These are phyloP conservation scores for Luidia sarsii DNA, from an alignment of 53 echinoderm and acorn worm genomes.

Conservation along the genomic window DNA sequence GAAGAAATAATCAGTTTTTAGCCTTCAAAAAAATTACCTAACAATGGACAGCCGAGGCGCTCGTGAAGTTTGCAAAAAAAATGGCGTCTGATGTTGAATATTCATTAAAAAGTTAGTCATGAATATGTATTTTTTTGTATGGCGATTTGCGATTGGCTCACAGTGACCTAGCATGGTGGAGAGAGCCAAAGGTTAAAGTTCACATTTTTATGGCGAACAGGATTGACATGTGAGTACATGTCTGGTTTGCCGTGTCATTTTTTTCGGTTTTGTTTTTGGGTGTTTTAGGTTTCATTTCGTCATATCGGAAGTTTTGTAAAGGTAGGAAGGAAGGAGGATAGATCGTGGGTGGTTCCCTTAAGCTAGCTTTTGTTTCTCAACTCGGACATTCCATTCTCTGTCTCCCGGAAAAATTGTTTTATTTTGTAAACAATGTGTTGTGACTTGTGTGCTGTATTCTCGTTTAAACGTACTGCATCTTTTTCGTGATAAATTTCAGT, in stretches of 20 bases:
- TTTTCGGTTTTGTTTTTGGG: no score
- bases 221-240: not conserved
- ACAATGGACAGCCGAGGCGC: not conserved
- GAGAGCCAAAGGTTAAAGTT: not conserved
- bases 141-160: not conserved
- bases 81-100: conserved; percentile 1
- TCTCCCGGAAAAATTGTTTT: not conserved
- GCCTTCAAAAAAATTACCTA: not conserved
- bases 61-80: no score
- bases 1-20: not conserved
- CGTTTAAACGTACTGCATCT: not conserved
- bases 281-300: no score
- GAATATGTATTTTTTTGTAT: not conserved
- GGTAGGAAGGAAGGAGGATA: not conserved
- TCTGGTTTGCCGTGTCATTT: no score
- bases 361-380: not conserved
- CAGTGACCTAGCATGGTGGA: not conserved
- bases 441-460: not conserved
- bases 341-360: not conserved
- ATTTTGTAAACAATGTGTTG: not conserved
- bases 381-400: not conserved
- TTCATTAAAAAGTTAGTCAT: conserved; percentile 11
- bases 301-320: no score
- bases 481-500: not conserved
- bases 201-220: not conserved